Evolutionary conservation across 2,888 invertebrate genomes (phyloP).

Genomic region (Drosophila barbarae): DNA sequence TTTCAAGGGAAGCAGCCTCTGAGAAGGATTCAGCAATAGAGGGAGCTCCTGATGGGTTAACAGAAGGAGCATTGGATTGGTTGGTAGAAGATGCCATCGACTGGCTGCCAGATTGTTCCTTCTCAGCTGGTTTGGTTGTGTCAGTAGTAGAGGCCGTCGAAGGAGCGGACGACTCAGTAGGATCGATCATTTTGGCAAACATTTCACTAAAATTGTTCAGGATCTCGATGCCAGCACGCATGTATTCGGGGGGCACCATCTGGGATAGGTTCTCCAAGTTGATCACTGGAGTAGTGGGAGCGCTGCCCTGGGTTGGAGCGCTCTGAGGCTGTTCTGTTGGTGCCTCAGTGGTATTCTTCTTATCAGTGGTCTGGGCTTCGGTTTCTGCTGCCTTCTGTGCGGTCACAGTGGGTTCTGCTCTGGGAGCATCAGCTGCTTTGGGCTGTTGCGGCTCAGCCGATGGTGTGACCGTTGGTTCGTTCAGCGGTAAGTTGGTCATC

Average conservation of each 20-base stretch:
- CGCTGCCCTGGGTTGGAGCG: constrained; percentile 20
- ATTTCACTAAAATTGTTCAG: constrained; percentile 78
- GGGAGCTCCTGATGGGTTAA: not conserved
- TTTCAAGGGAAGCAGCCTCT: constrained; percentile 11
- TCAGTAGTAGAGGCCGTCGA: constrained; percentile 18
- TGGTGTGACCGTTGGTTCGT: constrained; percentile 18
- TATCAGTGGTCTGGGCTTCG: constrained; percentile 10
- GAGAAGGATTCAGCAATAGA: constrained; percentile 21
- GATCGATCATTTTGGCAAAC: constrained; percentile 78
- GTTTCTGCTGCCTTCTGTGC: constrained; percentile 13
- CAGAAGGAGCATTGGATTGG: constrained; percentile 8
- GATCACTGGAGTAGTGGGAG: constrained; percentile 56
- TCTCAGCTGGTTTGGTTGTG: constrained; percentile 16
- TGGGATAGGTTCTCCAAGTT: constrained; percentile 66
- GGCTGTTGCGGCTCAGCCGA: constrained; percentile 19
- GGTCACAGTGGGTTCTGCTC: constrained; percentile 14
- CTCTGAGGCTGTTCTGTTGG: constrained; percentile 31
- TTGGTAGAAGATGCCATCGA: not conserved
- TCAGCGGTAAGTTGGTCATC: constrained; percentile 50
- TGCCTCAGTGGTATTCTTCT: constrained; percentile 9
- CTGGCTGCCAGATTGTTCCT: constrained; percentile 10
- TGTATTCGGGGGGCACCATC: constrained; percentile 74
- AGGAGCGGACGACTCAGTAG: constrained; percentile 55
- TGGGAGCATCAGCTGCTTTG: constrained; percentile 15
- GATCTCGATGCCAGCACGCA: constrained; percentile 78